Evolutionary conservation across 2,113 vertebrate species (phyloP).

Genomic region (Phalacrocorax carbo): DNA sequence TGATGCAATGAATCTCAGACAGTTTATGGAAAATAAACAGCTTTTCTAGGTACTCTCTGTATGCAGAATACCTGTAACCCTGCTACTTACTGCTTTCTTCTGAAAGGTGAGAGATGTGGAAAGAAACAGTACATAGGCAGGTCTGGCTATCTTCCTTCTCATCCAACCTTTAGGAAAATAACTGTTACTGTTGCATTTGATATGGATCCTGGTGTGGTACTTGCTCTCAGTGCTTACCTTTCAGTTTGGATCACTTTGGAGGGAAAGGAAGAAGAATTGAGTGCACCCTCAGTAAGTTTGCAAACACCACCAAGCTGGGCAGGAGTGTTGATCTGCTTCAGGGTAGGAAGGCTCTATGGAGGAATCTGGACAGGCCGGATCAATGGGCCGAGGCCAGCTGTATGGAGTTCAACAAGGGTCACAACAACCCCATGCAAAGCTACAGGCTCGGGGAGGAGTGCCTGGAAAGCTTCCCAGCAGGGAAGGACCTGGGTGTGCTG

Average conservation of each 20-base stretch:
- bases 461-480: too few species aligned
- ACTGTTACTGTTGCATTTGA: background rate
- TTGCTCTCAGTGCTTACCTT: background rate
- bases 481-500: too few species aligned
- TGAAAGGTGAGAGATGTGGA: background rate
- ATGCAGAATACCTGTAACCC: background rate
- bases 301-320: too few species aligned
- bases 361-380: too few species aligned
- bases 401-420: too few species aligned
- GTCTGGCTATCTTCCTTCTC: background rate
- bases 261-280: background rate
- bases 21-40: background rate
- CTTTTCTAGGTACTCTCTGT: background rate
- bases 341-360: too few species aligned
- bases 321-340: too few species aligned
- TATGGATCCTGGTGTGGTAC: background rate
- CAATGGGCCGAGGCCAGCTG: too few species aligned
- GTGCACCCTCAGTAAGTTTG: too few species aligned
- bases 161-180: background rate
- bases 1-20: background rate
- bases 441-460: too few species aligned
- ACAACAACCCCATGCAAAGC: too few species aligned
- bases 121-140: rapidly evolving
- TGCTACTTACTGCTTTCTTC: background rate
- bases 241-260: background rate